Evolutionary conservation across 2,888 invertebrate species (phyloP).

Genomic region (Pomacea canaliculata): DNA sequence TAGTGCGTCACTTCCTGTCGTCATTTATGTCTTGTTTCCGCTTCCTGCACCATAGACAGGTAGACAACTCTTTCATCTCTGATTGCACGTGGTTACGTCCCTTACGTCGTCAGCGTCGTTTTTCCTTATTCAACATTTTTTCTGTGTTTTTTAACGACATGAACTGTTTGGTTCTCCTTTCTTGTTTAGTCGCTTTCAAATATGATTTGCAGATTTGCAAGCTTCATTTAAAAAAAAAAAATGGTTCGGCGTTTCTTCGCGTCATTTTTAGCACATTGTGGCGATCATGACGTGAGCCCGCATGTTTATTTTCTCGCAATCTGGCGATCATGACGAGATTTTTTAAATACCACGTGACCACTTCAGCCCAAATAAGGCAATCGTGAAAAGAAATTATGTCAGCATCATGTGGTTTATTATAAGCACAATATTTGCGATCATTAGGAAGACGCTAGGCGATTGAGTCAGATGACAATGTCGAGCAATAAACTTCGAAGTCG

Average conservation of each 20-base stretch:
- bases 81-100: constrained; percentile 16
- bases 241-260: too few relatives aligned
- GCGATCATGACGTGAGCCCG: too few relatives aligned
- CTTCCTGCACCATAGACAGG: constrained; percentile 34
- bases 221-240: neutral
- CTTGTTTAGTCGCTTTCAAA: neutral
- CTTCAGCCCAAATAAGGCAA: too few relatives aligned
- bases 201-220: neutral
- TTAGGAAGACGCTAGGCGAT: too few relatives aligned
- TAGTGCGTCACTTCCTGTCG: constrained; percentile 35
- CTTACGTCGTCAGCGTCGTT: constrained; percentile 13
- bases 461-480: too few relatives aligned
- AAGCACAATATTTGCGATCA: too few relatives aligned
- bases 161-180: constrained; percentile 6
- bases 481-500: too few relatives aligned
- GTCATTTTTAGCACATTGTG: neutral
- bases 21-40: constrained; percentile 37
- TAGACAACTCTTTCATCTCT: constrained; percentile 30
- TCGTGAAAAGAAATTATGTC: too few relatives aligned
- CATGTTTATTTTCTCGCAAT: too few relatives aligned
- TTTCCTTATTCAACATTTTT: constrained; percentile 1
- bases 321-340: too few relatives aligned
- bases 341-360: too few relatives aligned
- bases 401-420: too few relatives aligned
- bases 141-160: constrained; percentile 1